phyloP scores from a whole-genome alignment of 1,140 invertebrate genomes.

The Solenopsis fugax region DNA sequence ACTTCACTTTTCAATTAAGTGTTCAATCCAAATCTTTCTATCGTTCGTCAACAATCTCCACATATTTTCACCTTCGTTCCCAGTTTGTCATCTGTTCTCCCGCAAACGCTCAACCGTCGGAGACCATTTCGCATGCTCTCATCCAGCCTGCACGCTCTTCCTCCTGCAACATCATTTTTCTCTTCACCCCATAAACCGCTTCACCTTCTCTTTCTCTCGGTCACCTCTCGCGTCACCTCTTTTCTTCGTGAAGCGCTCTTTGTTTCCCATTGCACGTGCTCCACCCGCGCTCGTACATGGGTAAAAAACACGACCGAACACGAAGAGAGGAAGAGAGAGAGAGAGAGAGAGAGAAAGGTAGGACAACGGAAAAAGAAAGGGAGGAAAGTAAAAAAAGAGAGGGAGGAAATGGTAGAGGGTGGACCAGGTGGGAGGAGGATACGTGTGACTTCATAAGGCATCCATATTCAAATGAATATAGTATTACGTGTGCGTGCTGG shows the following conservation, averaged over 20 bases:
- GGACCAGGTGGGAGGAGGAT: constrained; percentile 66
- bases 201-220: constrained; percentile 44
- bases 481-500: constrained; percentile 67
- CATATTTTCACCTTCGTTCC: constrained; percentile 52
- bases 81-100: constrained; percentile 39
- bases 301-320: constrained; percentile 29
- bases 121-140: constrained; percentile 68
- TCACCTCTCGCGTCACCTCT: constrained; percentile 64
- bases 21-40: background rate
- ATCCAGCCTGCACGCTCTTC: constrained; percentile 45
- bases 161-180: constrained; percentile 53
- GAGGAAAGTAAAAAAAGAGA: constrained; percentile 20
- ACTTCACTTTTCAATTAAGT: background rate
- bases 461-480: constrained; percentile 76
- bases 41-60: constrained; percentile 2
- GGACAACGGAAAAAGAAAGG: constrained; percentile 28
- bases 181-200: constrained; percentile 60
- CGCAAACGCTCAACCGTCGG: constrained; percentile 24
- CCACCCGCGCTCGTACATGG: constrained; percentile 64
- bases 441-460: constrained; percentile 72
- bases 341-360: constrained; percentile 13
- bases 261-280: constrained; percentile 78
- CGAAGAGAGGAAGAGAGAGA: constrained; percentile 18
- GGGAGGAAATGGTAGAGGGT: constrained; percentile 23
- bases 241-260: constrained; percentile 68